Percentiles rank a stretch among this genome's conserved stretches.
Conservation (phyloP, 2,888 invertebrate genomes). For the Netelia inedita region DNA sequence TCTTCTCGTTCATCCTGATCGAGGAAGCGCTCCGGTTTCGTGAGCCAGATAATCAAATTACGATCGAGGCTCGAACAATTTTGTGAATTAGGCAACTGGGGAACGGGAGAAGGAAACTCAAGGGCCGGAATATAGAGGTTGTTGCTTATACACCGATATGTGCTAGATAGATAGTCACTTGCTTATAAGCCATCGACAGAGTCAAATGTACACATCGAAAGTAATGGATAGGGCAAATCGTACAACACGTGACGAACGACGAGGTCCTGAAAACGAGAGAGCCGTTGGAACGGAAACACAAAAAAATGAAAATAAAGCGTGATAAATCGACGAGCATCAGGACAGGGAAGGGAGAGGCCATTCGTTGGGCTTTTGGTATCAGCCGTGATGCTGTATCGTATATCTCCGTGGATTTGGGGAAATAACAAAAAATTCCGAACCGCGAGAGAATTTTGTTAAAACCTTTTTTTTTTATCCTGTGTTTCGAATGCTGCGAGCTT, state of each 20-base stretch:
- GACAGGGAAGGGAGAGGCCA: slow-evolving; percentile 24
- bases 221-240: slow-evolving; percentile 17
- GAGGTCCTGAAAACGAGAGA: slow-evolving; percentile 34
- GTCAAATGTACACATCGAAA: slow-evolving; percentile 38
- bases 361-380: slow-evolving; percentile 32
- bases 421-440: slow-evolving; percentile 9
- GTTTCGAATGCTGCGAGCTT: neutral
- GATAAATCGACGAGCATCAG: slow-evolving; percentile 58
- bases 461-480: neutral
- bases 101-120: no score
- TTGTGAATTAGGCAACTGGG: no score
- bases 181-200: neutral
- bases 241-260: slow-evolving; percentile 8
- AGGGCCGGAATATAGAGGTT: no score
- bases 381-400: neutral
- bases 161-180: no score
- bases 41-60: no score
- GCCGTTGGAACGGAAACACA: neutral
- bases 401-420: neutral
- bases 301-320: slow-evolving; percentile 33
- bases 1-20: no score
- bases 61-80: no score
- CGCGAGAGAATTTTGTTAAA: slow-evolving; percentile 11
- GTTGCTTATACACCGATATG: no score
- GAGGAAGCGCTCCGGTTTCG: no score